phyloP scores from a whole-genome alignment of 2,113 vertebrate species.

The Pelecanus crispus region DNA sequence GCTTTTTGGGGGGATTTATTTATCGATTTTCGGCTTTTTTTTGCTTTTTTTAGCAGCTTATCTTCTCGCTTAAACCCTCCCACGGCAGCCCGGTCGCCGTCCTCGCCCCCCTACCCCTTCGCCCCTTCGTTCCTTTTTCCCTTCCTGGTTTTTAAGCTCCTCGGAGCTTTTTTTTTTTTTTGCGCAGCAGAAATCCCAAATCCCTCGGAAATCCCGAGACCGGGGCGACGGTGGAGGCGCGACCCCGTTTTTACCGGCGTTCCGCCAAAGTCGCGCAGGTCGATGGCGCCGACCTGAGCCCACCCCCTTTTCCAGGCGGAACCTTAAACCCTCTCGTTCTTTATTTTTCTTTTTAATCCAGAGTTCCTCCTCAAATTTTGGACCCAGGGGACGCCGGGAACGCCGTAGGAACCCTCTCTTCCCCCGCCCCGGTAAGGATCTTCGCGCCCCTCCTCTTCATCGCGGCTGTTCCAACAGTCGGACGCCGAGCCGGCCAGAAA shows the following conservation, averaged over 20 bases:
- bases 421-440: background rate
- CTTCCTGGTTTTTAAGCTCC: background rate
- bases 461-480: background rate
- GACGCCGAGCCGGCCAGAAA: background rate
- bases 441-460: background rate
- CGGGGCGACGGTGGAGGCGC: background rate
- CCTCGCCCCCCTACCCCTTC: background rate
- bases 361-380: background rate
- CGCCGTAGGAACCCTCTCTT: background rate
- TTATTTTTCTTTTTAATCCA: background rate
- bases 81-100: rapidly evolving
- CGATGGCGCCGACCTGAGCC: background rate
- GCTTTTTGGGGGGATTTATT: background rate
- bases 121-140: background rate
- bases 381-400: background rate
- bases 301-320: background rate
- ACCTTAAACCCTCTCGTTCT: background rate
- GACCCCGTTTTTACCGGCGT: background rate
- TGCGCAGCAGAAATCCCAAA: background rate
- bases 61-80: background rate
- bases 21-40: background rate
- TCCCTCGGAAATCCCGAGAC: background rate
- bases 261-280: background rate
- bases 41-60: background rate
- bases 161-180: too few relatives aligned